These are phyloP conservation scores for Marmota monax DNA, from an alignment of 2,113 vertebrate genomes.

Conservation along the genomic window DNA sequence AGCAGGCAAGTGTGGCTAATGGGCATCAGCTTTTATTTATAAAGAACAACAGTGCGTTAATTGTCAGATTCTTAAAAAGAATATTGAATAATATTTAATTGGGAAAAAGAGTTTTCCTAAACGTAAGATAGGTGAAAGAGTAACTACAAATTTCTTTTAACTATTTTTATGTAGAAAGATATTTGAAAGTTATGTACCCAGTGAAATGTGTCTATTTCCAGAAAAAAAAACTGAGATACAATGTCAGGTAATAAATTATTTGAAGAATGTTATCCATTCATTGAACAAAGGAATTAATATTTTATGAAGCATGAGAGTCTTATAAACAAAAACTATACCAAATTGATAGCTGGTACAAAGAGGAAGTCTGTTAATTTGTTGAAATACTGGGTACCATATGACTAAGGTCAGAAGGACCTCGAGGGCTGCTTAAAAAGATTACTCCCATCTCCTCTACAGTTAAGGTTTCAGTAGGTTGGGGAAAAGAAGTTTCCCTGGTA, in stretches of 20 bases:
- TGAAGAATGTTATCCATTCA: not conserved
- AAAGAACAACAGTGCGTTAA: not conserved
- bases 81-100: not conserved
- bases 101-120: not conserved
- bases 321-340: not conserved
- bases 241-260: not conserved
- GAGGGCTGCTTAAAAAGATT: not conserved
- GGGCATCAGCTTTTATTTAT: not conserved
- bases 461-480: not conserved
- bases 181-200: not conserved
- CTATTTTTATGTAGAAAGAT: not conserved
- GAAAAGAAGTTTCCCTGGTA: not conserved
- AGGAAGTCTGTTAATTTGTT: not conserved
- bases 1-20: not conserved
- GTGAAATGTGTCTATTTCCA: not conserved
- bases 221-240: not conserved
- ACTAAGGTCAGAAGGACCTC: not conserved
- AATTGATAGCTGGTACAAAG: not conserved
- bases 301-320: not conserved
- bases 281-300: constrained; percentile 14
- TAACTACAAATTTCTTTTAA: not conserved
- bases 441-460: not conserved
- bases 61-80: not conserved
- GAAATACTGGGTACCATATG: not conserved
- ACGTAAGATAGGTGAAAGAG: not conserved